These are phyloP conservation scores for Agonopterix alstromeriana DNA, from an alignment of 2,888 invertebrate species.

Conservation along the genomic window DNA sequence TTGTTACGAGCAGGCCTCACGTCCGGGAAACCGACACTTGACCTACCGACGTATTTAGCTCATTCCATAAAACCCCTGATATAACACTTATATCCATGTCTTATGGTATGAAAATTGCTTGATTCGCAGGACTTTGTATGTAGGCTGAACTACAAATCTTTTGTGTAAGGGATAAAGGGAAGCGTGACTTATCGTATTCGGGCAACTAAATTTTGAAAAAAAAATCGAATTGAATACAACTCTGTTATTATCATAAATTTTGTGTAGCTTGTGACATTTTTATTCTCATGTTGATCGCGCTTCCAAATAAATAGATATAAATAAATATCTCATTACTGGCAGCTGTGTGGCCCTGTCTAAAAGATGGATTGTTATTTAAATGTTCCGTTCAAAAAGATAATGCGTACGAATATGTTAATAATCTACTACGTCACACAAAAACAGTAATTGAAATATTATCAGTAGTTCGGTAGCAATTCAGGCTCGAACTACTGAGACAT, in stretches of 20 bases:
- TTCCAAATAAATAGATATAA: constrained; percentile 15
- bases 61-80: background rate
- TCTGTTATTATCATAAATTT: constrained; percentile 50
- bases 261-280: constrained; percentile 22
- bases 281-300: constrained; percentile 24
- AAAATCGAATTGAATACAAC: constrained; percentile 49
- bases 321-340: constrained; percentile 15
- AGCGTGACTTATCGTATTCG: constrained; percentile 63
- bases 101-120: too few species aligned
- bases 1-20: constrained; percentile 53
- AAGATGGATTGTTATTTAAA: background rate
- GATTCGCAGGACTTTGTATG: background rate
- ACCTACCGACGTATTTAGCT: constrained; percentile 61
- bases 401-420: too few species aligned
- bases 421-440: too few species aligned
- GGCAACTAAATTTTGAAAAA: constrained; percentile 30
- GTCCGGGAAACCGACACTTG: constrained; percentile 72
- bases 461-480: too few species aligned
- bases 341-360: background rate
- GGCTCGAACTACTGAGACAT: too few species aligned
- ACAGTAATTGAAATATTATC: too few species aligned
- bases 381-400: too few species aligned
- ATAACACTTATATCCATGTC: background rate
- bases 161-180: constrained; percentile 59
- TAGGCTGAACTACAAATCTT: constrained; percentile 32